A percentile compares a stretch with the other conserved stretches of the same genome.
phyloP scores from a whole-genome alignment of 2,113 vertebrate species.

The Xyliphius kryptos region DNA sequence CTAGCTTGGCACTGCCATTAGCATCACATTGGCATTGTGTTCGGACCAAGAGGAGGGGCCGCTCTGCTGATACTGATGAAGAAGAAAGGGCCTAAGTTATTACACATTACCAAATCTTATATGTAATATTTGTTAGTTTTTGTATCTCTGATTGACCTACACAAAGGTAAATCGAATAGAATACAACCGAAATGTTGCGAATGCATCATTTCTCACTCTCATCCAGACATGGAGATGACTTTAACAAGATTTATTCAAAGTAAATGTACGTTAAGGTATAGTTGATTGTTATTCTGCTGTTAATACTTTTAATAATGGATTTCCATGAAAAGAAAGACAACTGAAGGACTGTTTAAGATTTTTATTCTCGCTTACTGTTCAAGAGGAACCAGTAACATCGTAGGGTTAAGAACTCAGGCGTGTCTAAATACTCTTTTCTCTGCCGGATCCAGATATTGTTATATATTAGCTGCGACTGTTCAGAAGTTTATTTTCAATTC shows the following conservation, averaged over 20 bases:
- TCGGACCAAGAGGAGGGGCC: constrained; percentile 51
- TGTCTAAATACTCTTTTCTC: constrained; percentile 20
- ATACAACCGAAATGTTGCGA: too few relatives aligned
- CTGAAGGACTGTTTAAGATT: constrained; percentile 35
- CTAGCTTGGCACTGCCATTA: constrained; percentile 67
- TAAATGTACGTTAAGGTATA: constrained; percentile 29
- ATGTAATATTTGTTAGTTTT: constrained; percentile 55
- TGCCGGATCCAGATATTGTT: constrained; percentile 15
- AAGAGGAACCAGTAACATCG: constrained; percentile 31
- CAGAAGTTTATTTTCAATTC: constrained; percentile 7
- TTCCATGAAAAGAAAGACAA: constrained; percentile 15
- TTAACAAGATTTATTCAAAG: not conserved
- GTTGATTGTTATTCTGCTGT: constrained; percentile 44
- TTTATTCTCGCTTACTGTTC: too few relatives aligned
- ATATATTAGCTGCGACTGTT: constrained; percentile 2
- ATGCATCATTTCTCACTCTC: too few relatives aligned
- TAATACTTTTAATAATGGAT: constrained; percentile 54
- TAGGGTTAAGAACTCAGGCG: constrained; percentile 27
- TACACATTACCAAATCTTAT: constrained; percentile 47
- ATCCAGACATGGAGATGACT: too few relatives aligned
- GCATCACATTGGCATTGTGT: constrained; percentile 61
- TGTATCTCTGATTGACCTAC: constrained; percentile 47
- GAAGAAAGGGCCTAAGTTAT: constrained; percentile 55
- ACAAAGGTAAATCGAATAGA: too few relatives aligned
- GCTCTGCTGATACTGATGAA: constrained; percentile 59